phyloP scores from a whole-genome alignment of 2,888 invertebrate genomes.

The Myopa tessellatipennis region DNA sequence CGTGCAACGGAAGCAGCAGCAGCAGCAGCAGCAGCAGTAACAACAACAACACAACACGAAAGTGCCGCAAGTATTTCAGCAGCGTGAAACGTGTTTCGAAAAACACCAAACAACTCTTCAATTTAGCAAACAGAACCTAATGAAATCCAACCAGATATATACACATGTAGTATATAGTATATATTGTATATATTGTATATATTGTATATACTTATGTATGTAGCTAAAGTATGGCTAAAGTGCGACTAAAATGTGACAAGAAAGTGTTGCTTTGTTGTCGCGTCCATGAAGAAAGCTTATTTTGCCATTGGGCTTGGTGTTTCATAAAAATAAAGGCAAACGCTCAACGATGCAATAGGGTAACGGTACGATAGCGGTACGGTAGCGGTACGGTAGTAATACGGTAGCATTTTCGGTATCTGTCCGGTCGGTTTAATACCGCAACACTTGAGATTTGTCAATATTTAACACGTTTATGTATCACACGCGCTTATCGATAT shows the following conservation, averaged over 20 bases:
- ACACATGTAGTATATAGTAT: not conserved
- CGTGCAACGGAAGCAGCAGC: slow-evolving; percentile 7
- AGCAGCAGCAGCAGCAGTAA: not conserved
- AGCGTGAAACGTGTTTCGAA: slow-evolving; percentile 24
- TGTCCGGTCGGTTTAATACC: too few species aligned
- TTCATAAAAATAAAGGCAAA: too few species aligned
- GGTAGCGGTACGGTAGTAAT: too few species aligned
- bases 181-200: not conserved
- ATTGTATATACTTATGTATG: not conserved
- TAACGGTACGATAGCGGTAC: too few species aligned
- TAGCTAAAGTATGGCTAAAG: not conserved
- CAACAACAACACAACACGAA: slow-evolving; percentile 1
- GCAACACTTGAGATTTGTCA: too few species aligned
- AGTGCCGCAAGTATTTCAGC: slow-evolving; percentile 20
- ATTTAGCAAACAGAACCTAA: not conserved
- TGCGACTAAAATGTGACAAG: not conserved
- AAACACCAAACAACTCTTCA: slow-evolving; percentile 5
- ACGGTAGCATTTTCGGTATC: too few species aligned
- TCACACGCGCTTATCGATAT: not conserved
- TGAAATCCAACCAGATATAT: not conserved
- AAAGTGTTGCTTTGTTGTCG: too few species aligned
- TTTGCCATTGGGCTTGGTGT: too few species aligned
- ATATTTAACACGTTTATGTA: too few species aligned
- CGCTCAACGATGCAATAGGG: too few species aligned
- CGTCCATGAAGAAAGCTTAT: too few species aligned